Evolutionary conservation across 35 echinoderm and acorn worm species (phyloP).

Genomic region (Chiridota heheva): DNA sequence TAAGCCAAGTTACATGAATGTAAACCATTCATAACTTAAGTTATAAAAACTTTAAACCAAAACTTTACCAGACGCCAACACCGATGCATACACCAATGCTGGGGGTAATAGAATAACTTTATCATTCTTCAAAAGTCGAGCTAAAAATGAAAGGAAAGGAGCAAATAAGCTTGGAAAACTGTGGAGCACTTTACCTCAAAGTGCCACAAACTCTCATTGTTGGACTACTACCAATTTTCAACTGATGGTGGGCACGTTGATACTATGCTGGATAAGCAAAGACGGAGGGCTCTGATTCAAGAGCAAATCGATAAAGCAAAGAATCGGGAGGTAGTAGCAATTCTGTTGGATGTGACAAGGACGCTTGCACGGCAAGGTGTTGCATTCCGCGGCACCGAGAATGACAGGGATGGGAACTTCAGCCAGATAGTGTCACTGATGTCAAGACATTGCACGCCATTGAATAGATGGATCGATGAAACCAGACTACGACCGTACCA

Average conservation of each 20-base stretch:
- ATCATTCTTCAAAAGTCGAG: too few relatives aligned
- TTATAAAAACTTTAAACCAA: too few relatives aligned
- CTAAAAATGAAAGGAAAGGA: too few relatives aligned
- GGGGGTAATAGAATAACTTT: too few relatives aligned
- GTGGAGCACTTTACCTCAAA: conserved; percentile 23
- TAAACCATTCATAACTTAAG: too few relatives aligned
- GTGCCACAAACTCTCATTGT: background rate
- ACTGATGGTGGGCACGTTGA: conserved; percentile 15
- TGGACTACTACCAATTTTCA: conserved; percentile 12
- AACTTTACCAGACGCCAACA: too few relatives aligned
- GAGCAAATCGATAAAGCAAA: background rate
- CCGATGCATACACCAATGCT: too few relatives aligned
- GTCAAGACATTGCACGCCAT: background rate
- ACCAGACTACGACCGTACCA: conserved; percentile 10
- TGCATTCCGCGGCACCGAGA: background rate
- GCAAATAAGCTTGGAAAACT: too few relatives aligned
- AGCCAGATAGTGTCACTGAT: background rate
- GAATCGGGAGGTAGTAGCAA: conserved; percentile 13
- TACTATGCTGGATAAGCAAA: conserved; percentile 22
- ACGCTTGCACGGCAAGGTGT: conserved; percentile 18
- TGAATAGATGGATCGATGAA: conserved; percentile 3
- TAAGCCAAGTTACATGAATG: too few relatives aligned
- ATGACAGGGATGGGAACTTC: conserved; percentile 7
- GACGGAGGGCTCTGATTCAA: background rate
- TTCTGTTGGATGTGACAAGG: conserved; percentile 28